A percentile compares a stretch with the other conserved stretches of the same genome.
Evolutionary conservation across 1,140 invertebrate species (phyloP).

Genomic region (Zaprionus lachaisei): DNA sequence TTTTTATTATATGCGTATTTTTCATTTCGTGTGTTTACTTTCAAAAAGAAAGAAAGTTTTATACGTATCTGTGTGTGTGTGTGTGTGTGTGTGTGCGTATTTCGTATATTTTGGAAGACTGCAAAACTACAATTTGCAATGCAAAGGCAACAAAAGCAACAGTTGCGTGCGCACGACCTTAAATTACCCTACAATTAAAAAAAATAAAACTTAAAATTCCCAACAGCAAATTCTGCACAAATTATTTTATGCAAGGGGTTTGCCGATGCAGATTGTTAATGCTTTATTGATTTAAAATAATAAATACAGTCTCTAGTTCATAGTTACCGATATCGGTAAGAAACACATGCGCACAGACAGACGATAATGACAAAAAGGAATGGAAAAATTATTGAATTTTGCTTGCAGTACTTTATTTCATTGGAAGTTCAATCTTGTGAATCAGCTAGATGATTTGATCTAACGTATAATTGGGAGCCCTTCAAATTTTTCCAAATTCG

Average conservation of each 20-base stretch:
- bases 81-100: slow-evolving; percentile 28
- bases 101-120: slow-evolving; percentile 21
- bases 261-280: no score
- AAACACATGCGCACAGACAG: no score
- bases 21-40: slow-evolving; percentile 59
- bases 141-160: slow-evolving; percentile 53
- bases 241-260: no score
- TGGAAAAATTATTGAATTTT: not conserved
- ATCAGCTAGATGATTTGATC: not conserved
- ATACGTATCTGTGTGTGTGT: slow-evolving; percentile 12
- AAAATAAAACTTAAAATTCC: no score
- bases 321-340: no score
- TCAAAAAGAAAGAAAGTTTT: slow-evolving; percentile 77
- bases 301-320: no score
- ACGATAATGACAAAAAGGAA: no score
- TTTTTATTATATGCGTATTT: slow-evolving; percentile 13
- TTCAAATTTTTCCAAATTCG: slow-evolving; percentile 94
- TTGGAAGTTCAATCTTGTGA: not conserved
- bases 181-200: no score
- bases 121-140: slow-evolving; percentile 72
- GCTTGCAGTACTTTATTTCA: slow-evolving; percentile 41
- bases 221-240: no score
- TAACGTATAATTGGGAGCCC: slow-evolving; percentile 88
- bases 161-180: no score
- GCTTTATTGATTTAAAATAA: no score